Base-by-base conservation (phyloP, 2,888 invertebrate species). In the Conus canariensis region DNA sequence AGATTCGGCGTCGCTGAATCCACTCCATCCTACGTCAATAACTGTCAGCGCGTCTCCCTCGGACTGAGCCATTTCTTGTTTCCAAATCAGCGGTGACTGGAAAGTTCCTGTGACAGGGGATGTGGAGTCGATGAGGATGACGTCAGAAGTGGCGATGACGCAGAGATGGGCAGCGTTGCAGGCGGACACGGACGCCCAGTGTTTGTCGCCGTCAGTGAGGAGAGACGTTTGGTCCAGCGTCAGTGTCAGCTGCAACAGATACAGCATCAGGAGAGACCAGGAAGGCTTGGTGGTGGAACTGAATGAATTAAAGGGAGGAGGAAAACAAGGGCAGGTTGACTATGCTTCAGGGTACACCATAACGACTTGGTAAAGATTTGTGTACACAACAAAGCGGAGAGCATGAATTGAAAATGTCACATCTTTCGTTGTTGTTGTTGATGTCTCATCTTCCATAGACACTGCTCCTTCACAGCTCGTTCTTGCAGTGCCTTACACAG, bases 151-250 rank as follows among this genome's bases (percentile, higher is more conserved):
- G 25, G 88, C 90, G 7, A 92, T 89, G 12, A 91, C 87, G 90
- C 94, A 94, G 3, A 93, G 90, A 58, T 87, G 89, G 25, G 93
- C 93, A n/a, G 91, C 90, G 83, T 93, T 93, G 58, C 93, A 93
- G 14, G 91, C 91, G 8, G 92, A 91, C 0, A 93, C 91, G 14
- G 56, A 82, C 16, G 89, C 90, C 77, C 82, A 82, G 82, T 92
- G 91, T 10, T 70, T 19, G 74, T 92, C 92, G 4, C 93, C 92
- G 89, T 86, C 85, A 85, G 74, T 83, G 0, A 93, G 89, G 22
- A 88, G 82, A 16, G 90, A 88, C 9, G 80, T 56, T 77, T 88
- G 87, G 5, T 64, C 70, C n/a, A 92, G 90, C 9, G 25, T 25
- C 14, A 89, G n/a, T 19, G 56, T 89, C 67, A 89, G 6, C 89